phyloP scores from a whole-genome alignment of 1,140 invertebrate species.

The Heliconius hermathena region DNA sequence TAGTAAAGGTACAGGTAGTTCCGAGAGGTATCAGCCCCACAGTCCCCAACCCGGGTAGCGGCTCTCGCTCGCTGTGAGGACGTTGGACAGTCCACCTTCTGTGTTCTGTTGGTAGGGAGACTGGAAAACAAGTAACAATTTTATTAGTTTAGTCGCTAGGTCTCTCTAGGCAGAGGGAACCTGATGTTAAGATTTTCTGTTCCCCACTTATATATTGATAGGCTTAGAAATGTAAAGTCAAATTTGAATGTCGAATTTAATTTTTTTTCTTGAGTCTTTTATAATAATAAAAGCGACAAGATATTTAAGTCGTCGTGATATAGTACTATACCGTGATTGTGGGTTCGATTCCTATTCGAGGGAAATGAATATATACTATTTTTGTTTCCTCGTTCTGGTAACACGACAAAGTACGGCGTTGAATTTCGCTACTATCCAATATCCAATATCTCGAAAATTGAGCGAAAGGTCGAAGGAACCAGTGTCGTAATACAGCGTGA shows the following conservation, averaged over 20 bases:
- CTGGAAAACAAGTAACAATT: conserved; percentile 39
- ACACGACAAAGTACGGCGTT: neutral
- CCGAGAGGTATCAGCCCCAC: conserved; percentile 33
- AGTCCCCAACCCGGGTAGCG: conserved; percentile 49
- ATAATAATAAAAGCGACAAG: no score
- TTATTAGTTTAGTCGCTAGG: neutral
- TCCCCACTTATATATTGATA: no score
- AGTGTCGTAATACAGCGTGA: no score
- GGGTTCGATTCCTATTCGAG: neutral
- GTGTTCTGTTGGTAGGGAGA: conserved; percentile 45
- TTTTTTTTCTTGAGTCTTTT: no score
- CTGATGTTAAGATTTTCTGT: no score
- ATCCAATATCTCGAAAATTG: neutral
- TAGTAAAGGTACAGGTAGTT: neutral
- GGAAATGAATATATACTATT: neutral
- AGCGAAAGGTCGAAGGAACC: no score
- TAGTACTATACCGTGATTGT: no score
- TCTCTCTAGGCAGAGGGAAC: no score
- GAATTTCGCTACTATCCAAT: neutral
- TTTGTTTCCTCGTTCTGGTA: neutral
- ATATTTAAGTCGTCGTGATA: no score
- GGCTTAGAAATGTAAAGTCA: no score
- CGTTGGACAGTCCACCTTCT: conserved; percentile 59
- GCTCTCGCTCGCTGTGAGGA: conserved; percentile 55
- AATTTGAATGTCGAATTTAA: no score